phyloP scores from a whole-genome alignment of 2,113 vertebrate genomes.

The Sigmodon hispidus region DNA sequence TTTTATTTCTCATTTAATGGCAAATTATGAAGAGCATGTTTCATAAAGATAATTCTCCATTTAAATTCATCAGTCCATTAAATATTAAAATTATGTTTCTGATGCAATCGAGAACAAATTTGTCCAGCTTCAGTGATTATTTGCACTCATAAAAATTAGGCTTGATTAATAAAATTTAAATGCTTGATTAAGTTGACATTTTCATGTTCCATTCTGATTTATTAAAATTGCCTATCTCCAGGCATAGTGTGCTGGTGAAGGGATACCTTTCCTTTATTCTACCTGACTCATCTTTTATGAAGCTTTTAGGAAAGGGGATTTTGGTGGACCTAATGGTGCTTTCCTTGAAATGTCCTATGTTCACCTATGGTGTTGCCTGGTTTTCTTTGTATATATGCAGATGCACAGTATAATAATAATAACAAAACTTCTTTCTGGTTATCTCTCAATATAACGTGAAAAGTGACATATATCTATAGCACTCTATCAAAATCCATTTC shows the following conservation, averaged over 20 bases:
- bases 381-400: neutral
- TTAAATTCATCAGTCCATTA: constrained; percentile 88
- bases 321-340: neutral
- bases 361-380: neutral
- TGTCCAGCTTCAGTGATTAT: constrained; percentile 89
- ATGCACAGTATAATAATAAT: neutral
- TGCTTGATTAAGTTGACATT: constrained; percentile 90
- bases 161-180: constrained; percentile 91
- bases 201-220: constrained; percentile 89
- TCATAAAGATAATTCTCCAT: constrained; percentile 89
- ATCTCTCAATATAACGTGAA: neutral
- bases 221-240: constrained; percentile 87
- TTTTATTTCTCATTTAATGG: constrained; percentile 87
- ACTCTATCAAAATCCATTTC: constrained; percentile 1
- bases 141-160: constrained; percentile 88
- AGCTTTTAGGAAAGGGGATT: neutral
- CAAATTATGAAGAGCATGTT: constrained; percentile 86
- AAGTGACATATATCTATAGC: neutral
- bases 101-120: constrained; percentile 88
- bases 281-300: neutral
- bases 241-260: constrained; percentile 1
- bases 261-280: constrained; percentile 47
- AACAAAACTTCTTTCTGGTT: constrained; percentile 33
- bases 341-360: constrained; percentile 41
- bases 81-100: constrained; percentile 90